These are phyloP conservation scores for Podargus strigoides DNA, from an alignment of 2,797 vertebrate genomes.

Conservation along the genomic window DNA sequence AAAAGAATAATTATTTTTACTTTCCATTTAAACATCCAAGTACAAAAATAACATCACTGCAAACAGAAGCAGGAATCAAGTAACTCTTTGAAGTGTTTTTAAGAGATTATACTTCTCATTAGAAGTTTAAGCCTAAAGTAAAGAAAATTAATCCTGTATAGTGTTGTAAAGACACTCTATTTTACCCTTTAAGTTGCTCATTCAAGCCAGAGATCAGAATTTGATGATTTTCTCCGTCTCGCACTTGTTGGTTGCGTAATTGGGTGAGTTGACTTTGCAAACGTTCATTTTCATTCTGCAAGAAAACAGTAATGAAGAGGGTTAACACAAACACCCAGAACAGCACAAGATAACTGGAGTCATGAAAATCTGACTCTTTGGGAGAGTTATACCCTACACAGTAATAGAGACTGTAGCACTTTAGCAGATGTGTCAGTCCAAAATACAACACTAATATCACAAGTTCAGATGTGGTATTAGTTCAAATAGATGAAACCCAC, in stretches of 20 bases:
- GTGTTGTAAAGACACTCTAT: background rate
- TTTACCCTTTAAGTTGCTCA: slow-evolving; percentile 86
- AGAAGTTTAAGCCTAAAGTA: background rate
- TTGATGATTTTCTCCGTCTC: slow-evolving; percentile 86
- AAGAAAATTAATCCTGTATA: background rate
- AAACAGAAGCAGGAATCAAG: background rate
- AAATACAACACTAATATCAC: background rate
- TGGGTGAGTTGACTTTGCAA: slow-evolving; percentile 81
- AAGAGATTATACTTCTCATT: background rate
- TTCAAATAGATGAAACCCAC: background rate
- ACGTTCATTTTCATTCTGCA: slow-evolving; percentile 84
- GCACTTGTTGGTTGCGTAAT: slow-evolving; percentile 78
- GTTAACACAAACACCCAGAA: background rate
- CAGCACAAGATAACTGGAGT: background rate
- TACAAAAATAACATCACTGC: background rate
- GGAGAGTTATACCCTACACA: background rate
- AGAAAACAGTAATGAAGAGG: background rate
- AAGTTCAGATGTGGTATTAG: background rate
- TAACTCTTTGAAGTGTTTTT: background rate
- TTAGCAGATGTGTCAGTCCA: background rate
- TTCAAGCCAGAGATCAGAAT: slow-evolving; percentile 80
- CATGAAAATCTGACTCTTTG: background rate
- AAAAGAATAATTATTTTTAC: background rate
- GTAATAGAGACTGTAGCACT: background rate
- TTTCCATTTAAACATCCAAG: background rate